Base-by-base conservation (phyloP, 2,113 vertebrate species). In the Neofelis nebulosa region DNA sequence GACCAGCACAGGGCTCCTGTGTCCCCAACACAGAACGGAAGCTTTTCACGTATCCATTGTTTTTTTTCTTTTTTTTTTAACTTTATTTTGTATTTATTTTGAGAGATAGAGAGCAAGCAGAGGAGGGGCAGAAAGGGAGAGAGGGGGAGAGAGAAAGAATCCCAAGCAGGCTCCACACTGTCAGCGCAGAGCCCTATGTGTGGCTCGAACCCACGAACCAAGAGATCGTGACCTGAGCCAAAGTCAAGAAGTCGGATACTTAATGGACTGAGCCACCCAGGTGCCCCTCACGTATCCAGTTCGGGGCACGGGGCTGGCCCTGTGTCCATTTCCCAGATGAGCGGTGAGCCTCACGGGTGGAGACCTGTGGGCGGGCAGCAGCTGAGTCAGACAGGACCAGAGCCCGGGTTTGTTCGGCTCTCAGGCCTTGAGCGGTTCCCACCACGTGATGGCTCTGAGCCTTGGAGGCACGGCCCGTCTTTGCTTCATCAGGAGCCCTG, bases 11-110 rank as follows among this genome's bases (percentile, higher is more conserved):
- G 41, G 81, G 31, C 23, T n/a, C 15, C 78, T 11, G 41, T 5
- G 48, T 63, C n/a, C 48, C 66, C 0, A 0, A 10, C 1, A 0
- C 0, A 5, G 33, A 68, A 19, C 0, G 0, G 13, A 11, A 57
- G 29, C 55, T n/a, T 29, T 38, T 27, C 14, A 2, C 5, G 0
- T 27, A 2, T 48, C 0, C 18, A 13, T 18, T 19, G 41, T 45
- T 41, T 69, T 50, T 13, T 13, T 13, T 16, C 18, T 55, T 52
- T 52, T 57, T 55, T 57, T 61, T 61, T 21, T 0, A 23, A 8
- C 2, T 61, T 61, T 61, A 61, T 57, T 57, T 57, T 50, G 7
- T 57, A 61, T 61, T 61, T 57, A 57, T 21, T 57, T 57, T 61
- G 57, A 61, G 57, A 61, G 57, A 61, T 9, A 61, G 55, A 57